Evolutionary conservation across 2,888 invertebrate species (phyloP).

Genomic region (Dynastes tityus): DNA sequence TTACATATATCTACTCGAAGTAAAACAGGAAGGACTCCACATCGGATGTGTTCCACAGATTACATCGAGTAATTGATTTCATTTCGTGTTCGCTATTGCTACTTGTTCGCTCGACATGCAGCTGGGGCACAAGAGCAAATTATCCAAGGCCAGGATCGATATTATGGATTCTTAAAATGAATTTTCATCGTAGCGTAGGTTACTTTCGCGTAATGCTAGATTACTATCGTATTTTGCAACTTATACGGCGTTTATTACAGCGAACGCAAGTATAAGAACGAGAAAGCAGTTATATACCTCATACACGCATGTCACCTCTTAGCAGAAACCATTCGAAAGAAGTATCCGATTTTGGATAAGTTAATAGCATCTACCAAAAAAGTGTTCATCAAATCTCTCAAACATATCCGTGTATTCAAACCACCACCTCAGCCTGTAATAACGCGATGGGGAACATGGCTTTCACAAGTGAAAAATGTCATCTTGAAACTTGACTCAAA

Average conservation of each 20-base stretch:
- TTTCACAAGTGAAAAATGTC: no score
- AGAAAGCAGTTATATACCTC: no score
- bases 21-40: slow-evolving; percentile 15
- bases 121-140: slow-evolving; percentile 15
- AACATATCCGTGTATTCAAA: no score
- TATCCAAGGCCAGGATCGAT: slow-evolving; percentile 20
- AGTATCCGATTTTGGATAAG: no score
- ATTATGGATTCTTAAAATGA: slow-evolving; percentile 2
- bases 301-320: no score
- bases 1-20: neutral
- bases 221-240: neutral
- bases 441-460: no score
- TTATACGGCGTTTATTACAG: neutral
- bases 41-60: slow-evolving; percentile 10
- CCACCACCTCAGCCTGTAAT: no score
- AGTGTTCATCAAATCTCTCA: no score
- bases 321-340: no score
- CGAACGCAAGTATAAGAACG: neutral
- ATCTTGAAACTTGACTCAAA: no score
- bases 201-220: neutral
- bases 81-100: slow-evolving; percentile 5
- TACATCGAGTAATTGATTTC: slow-evolving; percentile 10
- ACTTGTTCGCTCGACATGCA: slow-evolving; percentile 17
- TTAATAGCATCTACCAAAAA: no score
- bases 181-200: neutral